These are phyloP conservation scores for Micromesistius poutassou DNA, from an alignment of 2,797 vertebrate genomes.

Conservation along the genomic window DNA sequence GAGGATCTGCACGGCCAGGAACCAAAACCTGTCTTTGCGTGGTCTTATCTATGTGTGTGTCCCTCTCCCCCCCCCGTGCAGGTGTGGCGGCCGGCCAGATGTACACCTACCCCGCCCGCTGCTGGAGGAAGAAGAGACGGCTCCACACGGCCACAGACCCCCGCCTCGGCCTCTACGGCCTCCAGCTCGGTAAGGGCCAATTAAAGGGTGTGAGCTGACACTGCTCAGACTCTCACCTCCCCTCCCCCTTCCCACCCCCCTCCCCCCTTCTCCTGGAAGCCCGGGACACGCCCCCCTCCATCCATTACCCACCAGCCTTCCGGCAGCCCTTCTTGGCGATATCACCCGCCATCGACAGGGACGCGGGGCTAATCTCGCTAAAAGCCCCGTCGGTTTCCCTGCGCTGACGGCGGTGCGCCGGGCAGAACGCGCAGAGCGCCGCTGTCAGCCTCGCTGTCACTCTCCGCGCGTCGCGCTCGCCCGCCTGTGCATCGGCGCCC, in stretches of 20 bases:
- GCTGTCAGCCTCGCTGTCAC: constrained; percentile 39
- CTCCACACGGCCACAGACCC: constrained; percentile 89
- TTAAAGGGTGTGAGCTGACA: not conserved
- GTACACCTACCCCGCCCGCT: constrained; percentile 93
- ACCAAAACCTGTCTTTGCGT: not conserved
- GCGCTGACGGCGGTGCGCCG: constrained; percentile 28
- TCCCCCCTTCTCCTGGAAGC: constrained; percentile 6
- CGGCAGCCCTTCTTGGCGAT: not conserved
- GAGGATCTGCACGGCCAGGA: not conserved
- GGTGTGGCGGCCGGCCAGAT: constrained; percentile 88
- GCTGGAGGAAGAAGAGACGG: constrained; percentile 95
- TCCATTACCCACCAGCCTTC: not conserved
- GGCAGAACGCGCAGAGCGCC: constrained; percentile 40
- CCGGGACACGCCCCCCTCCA: not conserved
- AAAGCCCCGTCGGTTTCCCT: constrained; percentile 39
- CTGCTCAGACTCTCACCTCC: constrained; percentile 7
- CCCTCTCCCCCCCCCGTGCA: constrained; percentile 36
- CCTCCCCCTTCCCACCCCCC: constrained; percentile 22
- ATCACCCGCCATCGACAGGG: constrained; percentile 21
- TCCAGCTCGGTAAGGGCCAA: constrained; percentile 83
- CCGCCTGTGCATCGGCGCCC: constrained; percentile 47
- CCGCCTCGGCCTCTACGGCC: constrained; percentile 87
- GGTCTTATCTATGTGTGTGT: not conserved
- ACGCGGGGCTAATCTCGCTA: constrained; percentile 53
- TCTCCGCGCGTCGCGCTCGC: constrained; percentile 55